Conservation (phyloP, 1,140 invertebrate genomes). For the Leptonema lineaticorne region DNA sequence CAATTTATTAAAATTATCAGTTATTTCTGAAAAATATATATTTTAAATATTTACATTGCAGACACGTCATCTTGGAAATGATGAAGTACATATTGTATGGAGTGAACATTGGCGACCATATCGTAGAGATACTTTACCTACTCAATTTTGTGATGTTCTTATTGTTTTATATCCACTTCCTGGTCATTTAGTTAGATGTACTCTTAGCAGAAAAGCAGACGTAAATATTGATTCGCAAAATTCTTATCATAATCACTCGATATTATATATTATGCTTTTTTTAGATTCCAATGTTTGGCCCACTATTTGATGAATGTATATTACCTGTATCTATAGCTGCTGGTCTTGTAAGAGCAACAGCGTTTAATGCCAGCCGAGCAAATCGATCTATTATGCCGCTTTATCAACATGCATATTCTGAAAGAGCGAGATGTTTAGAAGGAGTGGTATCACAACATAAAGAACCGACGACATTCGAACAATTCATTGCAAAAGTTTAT, state of each 20-base stretch:
- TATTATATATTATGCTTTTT: slow-evolving; percentile 36
- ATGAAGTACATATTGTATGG: slow-evolving; percentile 99
- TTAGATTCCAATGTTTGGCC: slow-evolving; percentile 92
- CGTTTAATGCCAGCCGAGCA: slow-evolving; percentile 87
- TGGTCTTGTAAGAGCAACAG: slow-evolving; percentile 86
- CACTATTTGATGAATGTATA: slow-evolving; percentile 92
- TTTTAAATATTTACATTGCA: slow-evolving; percentile 47
- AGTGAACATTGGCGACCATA: slow-evolving; percentile 96
- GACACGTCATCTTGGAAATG: slow-evolving; percentile 95
- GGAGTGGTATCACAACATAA: slow-evolving; percentile 88
- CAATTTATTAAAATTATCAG: slow-evolving; percentile 1
- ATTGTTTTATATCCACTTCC: slow-evolving; percentile 94
- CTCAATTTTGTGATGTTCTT: slow-evolving; percentile 98
- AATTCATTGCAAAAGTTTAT: slow-evolving; percentile 83
- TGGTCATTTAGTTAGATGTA: slow-evolving; percentile 78
- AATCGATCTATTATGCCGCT: slow-evolving; percentile 84
- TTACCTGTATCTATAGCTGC: slow-evolving; percentile 87
- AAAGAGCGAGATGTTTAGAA: slow-evolving; percentile 82
- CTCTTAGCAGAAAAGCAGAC: slow-evolving; percentile 82
- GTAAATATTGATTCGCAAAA: slow-evolving; percentile 57
- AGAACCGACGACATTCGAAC: slow-evolving; percentile 88
- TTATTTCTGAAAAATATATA: not conserved
- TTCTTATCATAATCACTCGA: not conserved
- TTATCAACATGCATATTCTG: slow-evolving; percentile 93
- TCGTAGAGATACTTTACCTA: slow-evolving; percentile 94